Conservation (phyloP, 2,113 vertebrate genomes). For the Litocranius walleri region DNA sequence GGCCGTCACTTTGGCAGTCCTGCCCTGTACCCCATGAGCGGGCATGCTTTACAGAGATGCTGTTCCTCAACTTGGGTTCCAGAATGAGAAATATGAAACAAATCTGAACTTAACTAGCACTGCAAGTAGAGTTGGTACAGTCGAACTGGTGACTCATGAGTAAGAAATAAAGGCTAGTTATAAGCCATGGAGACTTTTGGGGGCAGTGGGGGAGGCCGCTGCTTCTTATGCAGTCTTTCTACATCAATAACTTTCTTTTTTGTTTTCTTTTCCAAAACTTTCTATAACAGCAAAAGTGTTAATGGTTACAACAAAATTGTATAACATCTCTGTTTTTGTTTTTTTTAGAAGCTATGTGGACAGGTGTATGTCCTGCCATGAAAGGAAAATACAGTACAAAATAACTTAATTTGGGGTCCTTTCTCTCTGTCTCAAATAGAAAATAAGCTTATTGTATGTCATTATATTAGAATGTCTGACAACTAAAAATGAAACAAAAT, state of each 20-base stretch:
- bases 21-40: rapidly evolving
- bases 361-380: background rate
- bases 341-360: background rate
- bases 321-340: background rate
- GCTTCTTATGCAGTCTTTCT: background rate
- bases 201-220: rapidly evolving
- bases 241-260: background rate
- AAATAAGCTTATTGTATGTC: background rate
- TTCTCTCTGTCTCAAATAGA: background rate
- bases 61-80: background rate
- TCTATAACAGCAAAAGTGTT: background rate
- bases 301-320: background rate
- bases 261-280: background rate
- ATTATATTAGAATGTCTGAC: background rate
- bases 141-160: background rate
- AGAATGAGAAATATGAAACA: background rate
- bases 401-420: background rate
- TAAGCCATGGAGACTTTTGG: background rate
- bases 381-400: background rate
- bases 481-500: background rate
- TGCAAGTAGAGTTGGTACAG: background rate
- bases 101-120: background rate
- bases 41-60: background rate
- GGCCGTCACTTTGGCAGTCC: background rate
- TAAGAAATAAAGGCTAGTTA: background rate